A percentile compares a stretch with the other conserved stretches of the same genome.
Conservation (phyloP, 2,797 vertebrate genomes). For the Sebastes matsubarae region DNA sequence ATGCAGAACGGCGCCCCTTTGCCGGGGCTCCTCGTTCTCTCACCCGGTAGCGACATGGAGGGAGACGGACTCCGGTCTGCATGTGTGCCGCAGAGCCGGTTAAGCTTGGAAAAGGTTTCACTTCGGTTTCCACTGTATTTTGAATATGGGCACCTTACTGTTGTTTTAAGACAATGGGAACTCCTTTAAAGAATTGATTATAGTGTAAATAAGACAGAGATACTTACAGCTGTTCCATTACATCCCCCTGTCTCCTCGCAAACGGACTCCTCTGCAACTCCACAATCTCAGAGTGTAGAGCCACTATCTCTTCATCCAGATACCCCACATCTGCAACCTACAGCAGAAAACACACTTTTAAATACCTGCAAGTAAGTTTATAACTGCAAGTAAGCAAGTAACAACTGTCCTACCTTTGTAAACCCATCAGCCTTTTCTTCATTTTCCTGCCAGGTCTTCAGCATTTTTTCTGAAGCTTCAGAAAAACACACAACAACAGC, state of each 20-base stretch:
- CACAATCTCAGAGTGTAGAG: constrained; percentile 95
- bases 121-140: neutral
- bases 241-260: constrained; percentile 91
- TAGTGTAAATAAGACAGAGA: constrained; percentile 1
- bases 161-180: neutral
- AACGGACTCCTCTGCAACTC: constrained; percentile 96
- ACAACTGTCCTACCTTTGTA: constrained; percentile 83
- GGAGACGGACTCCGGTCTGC: too few relatives aligned
- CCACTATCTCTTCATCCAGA: constrained; percentile 96
- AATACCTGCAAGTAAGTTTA: neutral
- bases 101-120: too few relatives aligned
- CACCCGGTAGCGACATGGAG: too few relatives aligned
- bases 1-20: too few relatives aligned
- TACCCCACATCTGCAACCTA: constrained; percentile 93
- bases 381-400: neutral
- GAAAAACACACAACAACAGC: constrained; percentile 24
- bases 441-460: constrained; percentile 97
- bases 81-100: too few relatives aligned
- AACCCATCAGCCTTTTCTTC: constrained; percentile 91
- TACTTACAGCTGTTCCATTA: constrained; percentile 95
- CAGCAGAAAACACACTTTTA: neutral
- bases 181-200: neutral
- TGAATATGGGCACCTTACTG: neutral
- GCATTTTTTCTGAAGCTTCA: constrained; percentile 97
- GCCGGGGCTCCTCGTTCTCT: too few relatives aligned